phyloP scores from a whole-genome alignment of 2,797 vertebrate species.

The Chloroceryle inda region DNA sequence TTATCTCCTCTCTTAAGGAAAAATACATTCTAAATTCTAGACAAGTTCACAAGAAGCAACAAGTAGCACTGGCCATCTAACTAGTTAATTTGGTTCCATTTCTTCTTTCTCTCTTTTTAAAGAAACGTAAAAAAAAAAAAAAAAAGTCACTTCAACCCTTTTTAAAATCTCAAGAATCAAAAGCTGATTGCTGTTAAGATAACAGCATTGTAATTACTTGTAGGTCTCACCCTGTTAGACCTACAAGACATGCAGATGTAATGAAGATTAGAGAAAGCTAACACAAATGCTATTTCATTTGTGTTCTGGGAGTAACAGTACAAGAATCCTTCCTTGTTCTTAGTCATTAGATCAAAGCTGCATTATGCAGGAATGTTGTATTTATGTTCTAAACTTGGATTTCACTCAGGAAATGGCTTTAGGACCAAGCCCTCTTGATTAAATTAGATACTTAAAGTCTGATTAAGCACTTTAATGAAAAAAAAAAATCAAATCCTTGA shows the following conservation, averaged over 20 bases:
- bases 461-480: conserved; percentile 3
- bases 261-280: conserved; percentile 24
- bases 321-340: conserved; percentile 10
- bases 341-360: conserved; percentile 48
- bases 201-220: conserved; percentile 1
- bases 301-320: not conserved
- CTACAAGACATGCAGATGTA: conserved; percentile 1
- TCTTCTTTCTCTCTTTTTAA: not conserved
- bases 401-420: conserved; percentile 27
- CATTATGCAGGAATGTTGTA: not conserved
- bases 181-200: not conserved
- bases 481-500: not conserved
- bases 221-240: not conserved
- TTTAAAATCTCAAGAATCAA: not conserved
- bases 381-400: conserved; percentile 36
- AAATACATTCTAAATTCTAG: not conserved
- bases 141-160: not conserved
- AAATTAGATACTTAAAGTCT: conserved; percentile 3
- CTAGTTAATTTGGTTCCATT: not conserved
- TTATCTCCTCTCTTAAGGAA: conserved; percentile 1
- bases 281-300: conserved; percentile 10
- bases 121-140: not conserved
- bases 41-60: conserved; percentile 5
- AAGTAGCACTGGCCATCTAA: not conserved
- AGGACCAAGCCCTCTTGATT: conserved; percentile 8